Evolutionary conservation across 2,113 vertebrate species (phyloP).

Genomic region (Girardinichthys multiradiatus): DNA sequence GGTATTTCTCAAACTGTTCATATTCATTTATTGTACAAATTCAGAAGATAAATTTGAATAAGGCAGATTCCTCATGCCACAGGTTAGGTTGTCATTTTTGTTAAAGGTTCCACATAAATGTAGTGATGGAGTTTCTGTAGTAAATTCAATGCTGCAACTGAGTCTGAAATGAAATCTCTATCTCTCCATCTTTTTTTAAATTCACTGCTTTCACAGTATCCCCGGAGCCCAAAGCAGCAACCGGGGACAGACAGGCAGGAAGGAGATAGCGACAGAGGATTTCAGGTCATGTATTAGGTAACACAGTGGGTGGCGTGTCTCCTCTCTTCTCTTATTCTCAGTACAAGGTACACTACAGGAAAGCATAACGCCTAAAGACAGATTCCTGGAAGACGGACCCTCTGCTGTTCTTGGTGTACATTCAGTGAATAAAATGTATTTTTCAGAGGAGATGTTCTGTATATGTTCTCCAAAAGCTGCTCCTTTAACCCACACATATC

Average conservation of each 20-base stretch:
- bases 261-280: constrained; percentile 1
- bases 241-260: constrained; percentile 10
- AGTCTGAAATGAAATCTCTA: constrained; percentile 1
- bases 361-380: constrained; percentile 43
- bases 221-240: background rate
- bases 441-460: background rate
- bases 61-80: too few species aligned
- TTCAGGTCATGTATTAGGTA: constrained; percentile 48
- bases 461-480: too few species aligned
- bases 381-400: constrained; percentile 30
- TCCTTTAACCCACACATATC: too few species aligned
- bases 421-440: constrained; percentile 16
- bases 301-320: constrained; percentile 24
- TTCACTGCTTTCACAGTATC: constrained; percentile 23
- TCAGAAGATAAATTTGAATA: too few species aligned
- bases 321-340: constrained; percentile 26
- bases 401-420: background rate
- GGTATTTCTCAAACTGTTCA: too few species aligned
- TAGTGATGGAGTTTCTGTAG: background rate
- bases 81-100: background rate
- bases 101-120: background rate
- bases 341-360: constrained; percentile 35
- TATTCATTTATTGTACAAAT: too few species aligned
- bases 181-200: constrained; percentile 23
- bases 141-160: background rate